Percentiles rank a stretch among this genome's conserved stretches.
These are phyloP conservation scores for Nibea coibor DNA, from an alignment of 2,113 vertebrate species.

Conservation along the genomic window DNA sequence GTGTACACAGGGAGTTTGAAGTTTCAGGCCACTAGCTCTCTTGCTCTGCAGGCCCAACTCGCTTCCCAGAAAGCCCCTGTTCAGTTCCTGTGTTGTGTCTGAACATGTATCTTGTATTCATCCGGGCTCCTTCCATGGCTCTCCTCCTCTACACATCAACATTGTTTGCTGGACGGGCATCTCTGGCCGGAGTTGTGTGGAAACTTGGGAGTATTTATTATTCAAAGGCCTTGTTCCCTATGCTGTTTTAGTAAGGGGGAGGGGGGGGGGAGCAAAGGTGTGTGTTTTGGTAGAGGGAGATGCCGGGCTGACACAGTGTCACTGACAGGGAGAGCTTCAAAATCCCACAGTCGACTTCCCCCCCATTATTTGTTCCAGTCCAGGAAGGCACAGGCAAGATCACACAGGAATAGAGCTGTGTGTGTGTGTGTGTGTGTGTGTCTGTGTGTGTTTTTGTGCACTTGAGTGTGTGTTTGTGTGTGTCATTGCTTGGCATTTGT, in stretches of 20 bases:
- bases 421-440: conserved; percentile 41
- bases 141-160: conserved; percentile 82
- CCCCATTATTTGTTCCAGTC: conserved; percentile 80
- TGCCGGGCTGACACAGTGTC: conserved; percentile 82
- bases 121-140: conserved; percentile 60
- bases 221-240: conserved; percentile 86
- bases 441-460: conserved; percentile 45
- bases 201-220: conserved; percentile 86
- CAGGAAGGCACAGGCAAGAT: conserved; percentile 73
- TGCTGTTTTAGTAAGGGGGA: conserved; percentile 77
- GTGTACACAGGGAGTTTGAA: conserved; percentile 76
- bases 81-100: conserved; percentile 67
- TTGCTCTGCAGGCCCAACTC: conserved; percentile 51
- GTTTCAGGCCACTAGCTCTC: conserved; percentile 61
- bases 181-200: conserved; percentile 79
- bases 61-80: conserved; percentile 37
- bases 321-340: conserved; percentile 84
- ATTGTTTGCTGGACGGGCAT: conserved; percentile 85
- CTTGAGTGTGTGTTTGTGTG: conserved; percentile 48
- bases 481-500: conserved; percentile 34
- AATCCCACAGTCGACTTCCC: conserved; percentile 77
- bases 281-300: conserved; percentile 79
- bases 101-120: conserved; percentile 80
- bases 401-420: conserved; percentile 52
- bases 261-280: conserved; percentile 74